Base-by-base conservation (phyloP, 2,888 invertebrate species). In the Idaea dimidiata region DNA sequence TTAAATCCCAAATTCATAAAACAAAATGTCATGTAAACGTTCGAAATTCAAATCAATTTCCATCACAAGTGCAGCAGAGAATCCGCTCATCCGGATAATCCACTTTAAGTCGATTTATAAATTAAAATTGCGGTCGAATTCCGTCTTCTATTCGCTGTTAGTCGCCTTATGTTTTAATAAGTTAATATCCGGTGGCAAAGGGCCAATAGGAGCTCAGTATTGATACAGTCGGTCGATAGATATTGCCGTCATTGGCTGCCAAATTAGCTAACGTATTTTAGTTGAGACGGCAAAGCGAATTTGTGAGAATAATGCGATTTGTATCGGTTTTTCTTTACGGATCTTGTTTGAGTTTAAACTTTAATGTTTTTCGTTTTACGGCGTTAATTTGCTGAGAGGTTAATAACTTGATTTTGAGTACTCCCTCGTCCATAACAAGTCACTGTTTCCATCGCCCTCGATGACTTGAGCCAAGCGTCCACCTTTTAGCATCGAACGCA, bases 81-180 rank as follows among this genome's bases (percentile, higher is more conserved):
- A 80, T 78, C 76, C 73, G 66, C 32, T 71, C 66, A 62, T 54
- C 60, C 66, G 74, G 74, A 74, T 80, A 65, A 82, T 77, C 81
- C 72, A 62, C 72, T 75, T 77, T 78, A 71, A 80, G 76, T 77
- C 72, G 63, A 72, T 75, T 77, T 78, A 71, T 79, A 77, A 77
- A 78, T 79, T 78, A 72, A 80, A 81, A 79, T 76, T 74, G 74
- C 68, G 70, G 64, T 70, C 64, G 33, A 57, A 71, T 74, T 80
- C 72, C 76, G 65, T 68, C 60, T 24, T 57, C 63, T 65, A 57
- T 58, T 65, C 61, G 60, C 58, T 63, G 65, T 60, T 63, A 65
- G 64, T 65, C 63, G 62, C 62, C 54, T 63, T 67, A 62, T 66
- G 53, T 59, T 65, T 57, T 60, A 43, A 59, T 56, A 18, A 56